Conservation (phyloP, 2,888 invertebrate species). For the Eubasilissa splendida region DNA sequence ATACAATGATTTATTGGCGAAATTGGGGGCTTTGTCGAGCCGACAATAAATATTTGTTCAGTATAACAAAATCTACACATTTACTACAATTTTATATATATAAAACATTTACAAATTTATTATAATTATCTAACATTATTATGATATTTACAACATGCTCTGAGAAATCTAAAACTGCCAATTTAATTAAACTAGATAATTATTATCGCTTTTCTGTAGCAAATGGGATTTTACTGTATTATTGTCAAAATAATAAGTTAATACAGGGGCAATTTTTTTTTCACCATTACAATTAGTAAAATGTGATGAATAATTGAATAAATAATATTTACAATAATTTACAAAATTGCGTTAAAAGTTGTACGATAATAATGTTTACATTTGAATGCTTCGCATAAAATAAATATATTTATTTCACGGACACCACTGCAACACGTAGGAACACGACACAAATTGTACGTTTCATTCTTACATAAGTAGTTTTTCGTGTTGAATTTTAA, state of each 20-base stretch:
- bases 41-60: conserved; percentile 37
- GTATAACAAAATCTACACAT: conserved; percentile 36
- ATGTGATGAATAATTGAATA: conserved; percentile 24
- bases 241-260: not conserved
- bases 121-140: conserved; percentile 3
- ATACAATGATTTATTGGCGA: conserved; percentile 8
- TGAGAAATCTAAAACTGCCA: no score
- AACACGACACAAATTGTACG: conserved; percentile 18
- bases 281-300: not conserved
- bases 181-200: no score
- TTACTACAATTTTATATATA: conserved; percentile 13
- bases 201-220: no score
- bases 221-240: not conserved
- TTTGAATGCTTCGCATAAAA: not conserved
- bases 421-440: conserved; percentile 12
- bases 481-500: conserved; percentile 2
- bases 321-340: conserved; percentile 32
- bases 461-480: not conserved
- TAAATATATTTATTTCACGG: conserved; percentile 8
- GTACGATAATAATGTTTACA: not conserved
- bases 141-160: not conserved
- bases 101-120: conserved; percentile 31
- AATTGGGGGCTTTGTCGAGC: conserved; percentile 16
- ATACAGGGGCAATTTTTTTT: no score
- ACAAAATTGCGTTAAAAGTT: conserved; percentile 8